Base-by-base conservation (phyloP, 2,888 invertebrate species). In the Drosophila quinaria region DNA sequence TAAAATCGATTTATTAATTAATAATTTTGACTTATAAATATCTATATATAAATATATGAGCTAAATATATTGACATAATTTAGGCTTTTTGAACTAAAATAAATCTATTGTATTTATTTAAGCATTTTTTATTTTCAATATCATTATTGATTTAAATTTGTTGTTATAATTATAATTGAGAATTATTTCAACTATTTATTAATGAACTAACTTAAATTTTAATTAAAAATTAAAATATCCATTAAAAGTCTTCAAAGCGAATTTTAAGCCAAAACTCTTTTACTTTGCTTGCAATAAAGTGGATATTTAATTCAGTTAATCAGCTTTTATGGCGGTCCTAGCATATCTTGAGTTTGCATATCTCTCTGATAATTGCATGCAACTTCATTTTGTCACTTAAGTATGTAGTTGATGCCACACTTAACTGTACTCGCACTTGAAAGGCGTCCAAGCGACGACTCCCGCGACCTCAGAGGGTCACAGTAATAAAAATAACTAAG, bases 401-500 rank as follows among this genome's bases (percentile, higher is more conserved):
- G 22, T 22, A 42, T 22, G 22, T 22, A 42, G 37, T 64, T 52
- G 42, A 61, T 60, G 56, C 49, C 42, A 56, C 44, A 47, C 56
- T 69, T 54, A 33, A 64, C 60, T 42, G 64, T 51, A 50, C 64
- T 52, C 59, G 22, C 25, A 52, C 79, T 67, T 60, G 54, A 59
- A 61, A 55, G 54, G 44, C 66, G 41, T 19, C 76, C 70, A 55
- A 49, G 52, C 46, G 29, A n/a, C 58, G 49, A 78, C 69, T 61
- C 55, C 50, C 56, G 60, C 70, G 77, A 80, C 76, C 77, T 64
- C 49, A 42, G 51, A 51, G 50, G 41, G 60, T 42, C 78, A 73
- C 31, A 70, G 59, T 60, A 80, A 80, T 80, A 79, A 77, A 77
- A 75, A 63, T 75, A 79, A 74, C 74, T 75, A 66, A 63, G 62